Evolutionary conservation across 2,888 invertebrate genomes (phyloP).

Genomic region (Ypsolopha sequella): DNA sequence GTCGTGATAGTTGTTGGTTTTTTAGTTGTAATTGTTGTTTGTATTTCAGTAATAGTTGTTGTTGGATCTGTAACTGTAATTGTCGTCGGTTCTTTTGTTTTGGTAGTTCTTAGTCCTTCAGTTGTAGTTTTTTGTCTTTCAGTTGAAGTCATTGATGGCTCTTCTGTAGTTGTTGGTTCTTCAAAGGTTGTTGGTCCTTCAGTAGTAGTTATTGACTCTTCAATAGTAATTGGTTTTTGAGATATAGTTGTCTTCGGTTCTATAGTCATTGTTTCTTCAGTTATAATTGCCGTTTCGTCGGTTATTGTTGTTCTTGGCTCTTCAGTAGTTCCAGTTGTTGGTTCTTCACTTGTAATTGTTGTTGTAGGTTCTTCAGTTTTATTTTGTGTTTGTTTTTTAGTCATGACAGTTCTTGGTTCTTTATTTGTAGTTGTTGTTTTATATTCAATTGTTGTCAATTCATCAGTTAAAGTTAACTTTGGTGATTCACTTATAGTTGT

Average conservation of each 20-base stretch:
- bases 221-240: background rate
- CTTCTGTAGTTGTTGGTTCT: background rate
- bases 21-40: background rate
- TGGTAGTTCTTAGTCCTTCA: background rate
- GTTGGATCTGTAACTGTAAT: background rate
- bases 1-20: background rate
- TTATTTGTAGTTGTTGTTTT: too few relatives aligned
- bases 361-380: too few relatives aligned
- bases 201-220: background rate
- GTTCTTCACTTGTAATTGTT: background rate
- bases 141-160: background rate
- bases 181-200: background rate
- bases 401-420: too few relatives aligned
- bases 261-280: background rate
- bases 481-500: too few relatives aligned
- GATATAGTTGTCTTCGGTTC: background rate
- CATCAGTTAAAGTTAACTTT: too few relatives aligned
- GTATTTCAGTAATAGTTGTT: background rate
- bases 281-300: background rate
- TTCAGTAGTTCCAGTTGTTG: background rate
- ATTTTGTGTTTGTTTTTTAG: too few relatives aligned
- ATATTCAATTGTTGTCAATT: too few relatives aligned
- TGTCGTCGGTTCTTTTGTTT: background rate
- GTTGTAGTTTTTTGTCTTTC: too few relatives aligned
- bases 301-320: too few relatives aligned